Base-by-base conservation (phyloP, 1,140 invertebrate genomes). In the Euwallacea similis region DNA sequence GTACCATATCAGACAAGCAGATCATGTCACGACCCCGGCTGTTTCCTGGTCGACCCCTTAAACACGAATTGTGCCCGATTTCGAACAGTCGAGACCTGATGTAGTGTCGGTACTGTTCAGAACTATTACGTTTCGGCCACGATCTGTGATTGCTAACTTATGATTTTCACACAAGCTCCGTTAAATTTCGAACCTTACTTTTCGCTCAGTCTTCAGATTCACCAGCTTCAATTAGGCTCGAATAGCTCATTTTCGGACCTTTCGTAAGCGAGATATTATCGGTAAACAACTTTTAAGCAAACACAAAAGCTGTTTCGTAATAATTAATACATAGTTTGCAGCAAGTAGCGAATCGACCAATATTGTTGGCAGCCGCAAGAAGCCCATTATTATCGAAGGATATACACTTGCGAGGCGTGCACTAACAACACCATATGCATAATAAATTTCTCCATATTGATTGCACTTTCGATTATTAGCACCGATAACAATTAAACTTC, bases 11-110 rank as follows among this genome's bases (percentile, higher is more conserved):
- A 69, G 60, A 69, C 50, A 58, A 69, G 67, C 59, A 62, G 67
- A 69, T 69, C 67, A 59, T 62, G 67, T 69, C 67, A 69, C 67
- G 67, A 69, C 67, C 67, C 58, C 13, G 56, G n/a, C 46, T 44
- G 56, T 62, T 69, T 69, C 67, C 67, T 69, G 67, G 67, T 69
- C 67, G 67, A 59, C 67, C 67, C 54, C 44, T 69, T 63, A 42
- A 59, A 56, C 67, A 69, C 67, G 67, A 69, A 69, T 69, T 69
- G 61, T 61, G 67, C 59, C 67, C 46, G 61, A 63, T 69, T 69
- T 69, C 54, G 42, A 69, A 21, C 47, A 10, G 58, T 47, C n/a
- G 7, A 44, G 66, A 16, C 21, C 42, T 58, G 55, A 58, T 59
- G 33, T 50, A 69, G 67, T 69, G 67, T 69, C 59, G 55, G 60